Conservation (phyloP, 2,888 invertebrate species). For the Xanthia togata region DNA sequence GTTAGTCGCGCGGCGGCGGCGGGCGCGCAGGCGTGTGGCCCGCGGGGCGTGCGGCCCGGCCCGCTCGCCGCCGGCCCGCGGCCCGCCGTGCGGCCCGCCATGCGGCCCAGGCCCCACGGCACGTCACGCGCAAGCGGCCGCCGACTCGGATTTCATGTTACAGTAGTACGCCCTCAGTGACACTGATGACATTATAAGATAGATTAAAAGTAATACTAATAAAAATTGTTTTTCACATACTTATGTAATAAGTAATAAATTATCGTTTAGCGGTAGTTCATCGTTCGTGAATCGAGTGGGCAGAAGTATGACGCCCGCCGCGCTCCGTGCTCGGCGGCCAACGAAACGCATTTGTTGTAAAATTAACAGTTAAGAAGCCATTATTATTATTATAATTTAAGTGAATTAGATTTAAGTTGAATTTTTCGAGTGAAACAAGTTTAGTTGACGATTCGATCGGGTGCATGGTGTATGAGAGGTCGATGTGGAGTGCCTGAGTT, state of each 20-base stretch:
- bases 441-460: constrained; percentile 88
- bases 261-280: constrained; percentile 86
- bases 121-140: constrained; percentile 70
- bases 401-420: constrained; percentile 89
- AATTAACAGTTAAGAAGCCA: constrained; percentile 89
- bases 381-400: constrained; percentile 89
- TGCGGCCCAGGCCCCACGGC: constrained; percentile 45
- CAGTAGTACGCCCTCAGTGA: constrained; percentile 78
- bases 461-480: constrained; percentile 89
- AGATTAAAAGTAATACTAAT: constrained; percentile 83
- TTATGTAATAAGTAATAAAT: constrained; percentile 88
- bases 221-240: constrained; percentile 87
- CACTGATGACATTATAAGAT: constrained; percentile 80
- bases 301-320: constrained; percentile 79
- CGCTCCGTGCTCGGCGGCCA: constrained; percentile 86
- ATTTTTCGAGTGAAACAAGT: constrained; percentile 88
- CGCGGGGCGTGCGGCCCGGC: constrained; percentile 47
- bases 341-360: constrained; percentile 90
- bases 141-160: constrained; percentile 74
- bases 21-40: constrained; percentile 29
- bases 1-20: constrained; percentile 52
- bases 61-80: constrained; percentile 56
- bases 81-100: constrained; percentile 10
- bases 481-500: constrained; percentile 89
- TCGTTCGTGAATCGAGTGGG: constrained; percentile 81